Base-by-base conservation (phyloP, 2,797 vertebrate genomes). In the Acrossocheilus wenchowensis region DNA sequence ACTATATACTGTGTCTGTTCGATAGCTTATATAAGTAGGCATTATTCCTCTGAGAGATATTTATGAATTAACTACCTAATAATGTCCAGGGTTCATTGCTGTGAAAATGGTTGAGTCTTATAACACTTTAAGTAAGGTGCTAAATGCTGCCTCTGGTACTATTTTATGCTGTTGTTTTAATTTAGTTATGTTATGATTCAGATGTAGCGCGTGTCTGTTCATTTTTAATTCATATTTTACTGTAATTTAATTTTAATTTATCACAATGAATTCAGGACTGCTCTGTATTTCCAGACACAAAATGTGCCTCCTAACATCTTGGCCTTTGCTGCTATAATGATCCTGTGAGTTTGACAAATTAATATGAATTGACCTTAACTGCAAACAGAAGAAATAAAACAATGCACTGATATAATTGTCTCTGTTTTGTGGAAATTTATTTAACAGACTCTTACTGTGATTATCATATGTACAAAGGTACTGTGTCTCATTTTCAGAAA, bases 301-400 rank as follows among this genome's bases (percentile, higher is more conserved):
- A 62, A 54, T 10, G 88, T 88, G 87, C 87, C 77, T 88, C 81
- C 23, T 80, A 73, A 80, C 52, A 86, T 86, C 54, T 69, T 71
- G 48, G 75, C 81, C 69, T 84, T 86, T 72, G 71, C 85, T 86
- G 85, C 84, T 84, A 62, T 83, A 84, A 86, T 50, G 77, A 78
- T 74, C 85, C 48, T 86, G 57, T 62, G 77, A 80, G 41, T 72
- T 54, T 48, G 6, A 57, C 48, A 74, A 15, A 30, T 39, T 62
- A 14, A 83, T 80, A 77, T 81, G 23, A 62, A 81, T 52, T 21
- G 15, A 73, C 30, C 30, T 80, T 39, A 72, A 50, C 52, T 73
- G 66, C 52, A 73, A 73, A 72, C 15, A 60, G 14, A 48, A 64
- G 6, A 86, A 86, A 86, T 81, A 86, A 86, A 78, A 78, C 48